Percentiles rank a stretch among this genome's conserved stretches.
Evolutionary conservation across 1,140 invertebrate species (phyloP).

Genomic region (Lethocerus indicus): DNA sequence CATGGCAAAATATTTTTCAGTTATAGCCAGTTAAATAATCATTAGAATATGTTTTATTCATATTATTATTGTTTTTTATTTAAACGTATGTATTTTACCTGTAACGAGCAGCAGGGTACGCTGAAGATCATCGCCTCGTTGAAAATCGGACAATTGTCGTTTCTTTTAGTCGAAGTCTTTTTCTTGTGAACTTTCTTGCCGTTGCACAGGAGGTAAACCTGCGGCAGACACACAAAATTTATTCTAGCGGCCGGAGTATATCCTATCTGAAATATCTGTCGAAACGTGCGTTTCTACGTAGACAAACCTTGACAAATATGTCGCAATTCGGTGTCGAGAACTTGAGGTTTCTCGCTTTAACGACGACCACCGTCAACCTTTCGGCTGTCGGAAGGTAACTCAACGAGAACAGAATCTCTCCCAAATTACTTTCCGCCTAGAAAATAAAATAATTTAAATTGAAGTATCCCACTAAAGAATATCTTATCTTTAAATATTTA

Average conservation of each 20-base stretch:
- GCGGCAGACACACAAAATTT: too few relatives aligned
- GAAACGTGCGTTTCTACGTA: too few relatives aligned
- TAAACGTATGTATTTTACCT: constrained; percentile 25
- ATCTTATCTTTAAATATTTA: too few relatives aligned
- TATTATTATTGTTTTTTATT: too few relatives aligned
- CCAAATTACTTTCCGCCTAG: constrained; percentile 29
- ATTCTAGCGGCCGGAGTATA: too few relatives aligned
- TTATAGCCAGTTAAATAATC: background rate
- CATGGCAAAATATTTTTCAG: too few relatives aligned
- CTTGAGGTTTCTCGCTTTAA: constrained; percentile 35
- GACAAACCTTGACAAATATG: constrained; percentile 33
- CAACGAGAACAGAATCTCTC: constrained; percentile 38
- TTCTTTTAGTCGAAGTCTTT: constrained; percentile 48
- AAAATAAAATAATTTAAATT: too few relatives aligned
- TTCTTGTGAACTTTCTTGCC: constrained; percentile 63
- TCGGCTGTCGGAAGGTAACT: constrained; percentile 39
- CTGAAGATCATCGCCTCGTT: constrained; percentile 67
- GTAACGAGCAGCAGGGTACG: constrained; percentile 43
- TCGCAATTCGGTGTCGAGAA: constrained; percentile 28
- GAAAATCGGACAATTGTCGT: constrained; percentile 53
- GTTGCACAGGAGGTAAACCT: constrained; percentile 59
- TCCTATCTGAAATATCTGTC: too few relatives aligned
- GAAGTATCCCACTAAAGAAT: too few relatives aligned
- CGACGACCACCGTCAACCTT: constrained; percentile 36
- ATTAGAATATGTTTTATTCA: background rate